Conservation (phyloP, 2,888 invertebrate genomes). For the Theodoxus fluviatilis region DNA sequence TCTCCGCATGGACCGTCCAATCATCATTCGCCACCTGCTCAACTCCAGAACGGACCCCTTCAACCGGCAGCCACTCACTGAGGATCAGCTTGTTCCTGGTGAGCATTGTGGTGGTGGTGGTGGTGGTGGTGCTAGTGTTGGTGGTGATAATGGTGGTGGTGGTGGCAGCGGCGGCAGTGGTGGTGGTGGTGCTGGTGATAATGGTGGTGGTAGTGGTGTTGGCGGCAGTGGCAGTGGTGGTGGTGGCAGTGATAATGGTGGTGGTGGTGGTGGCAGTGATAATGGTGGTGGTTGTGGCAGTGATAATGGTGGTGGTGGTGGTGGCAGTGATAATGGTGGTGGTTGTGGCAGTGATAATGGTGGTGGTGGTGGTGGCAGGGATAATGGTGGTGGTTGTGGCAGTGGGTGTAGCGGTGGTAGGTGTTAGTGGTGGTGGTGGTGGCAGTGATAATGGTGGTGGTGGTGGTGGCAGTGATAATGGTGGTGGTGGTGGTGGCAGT, state of each 20-base stretch:
- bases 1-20: conserved; percentile 90
- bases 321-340: conserved; percentile 1
- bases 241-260: conserved; percentile 17
- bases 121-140: not conserved
- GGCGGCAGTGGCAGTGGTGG: conserved; percentile 7
- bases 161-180: not conserved
- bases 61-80: conserved; percentile 91
- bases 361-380: not conserved
- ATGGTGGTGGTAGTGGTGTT: not conserved
- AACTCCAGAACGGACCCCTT: conserved; percentile 98
- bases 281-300: conserved; percentile 3
- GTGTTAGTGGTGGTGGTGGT: not conserved
- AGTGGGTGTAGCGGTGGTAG: no score
- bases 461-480: not conserved
- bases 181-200: not conserved
- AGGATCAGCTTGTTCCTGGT: conserved; percentile 92
- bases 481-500: conserved; percentile 6
- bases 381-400: not conserved
- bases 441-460: not conserved
- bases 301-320: not conserved
- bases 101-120: conserved; percentile 39
- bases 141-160: not conserved
- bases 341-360: not conserved
- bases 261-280: not conserved
- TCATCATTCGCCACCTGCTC: conserved; percentile 89